Evolutionary conservation across 2,113 vertebrate genomes (phyloP).

Genomic region (Ibidorhyncha struthersii): DNA sequence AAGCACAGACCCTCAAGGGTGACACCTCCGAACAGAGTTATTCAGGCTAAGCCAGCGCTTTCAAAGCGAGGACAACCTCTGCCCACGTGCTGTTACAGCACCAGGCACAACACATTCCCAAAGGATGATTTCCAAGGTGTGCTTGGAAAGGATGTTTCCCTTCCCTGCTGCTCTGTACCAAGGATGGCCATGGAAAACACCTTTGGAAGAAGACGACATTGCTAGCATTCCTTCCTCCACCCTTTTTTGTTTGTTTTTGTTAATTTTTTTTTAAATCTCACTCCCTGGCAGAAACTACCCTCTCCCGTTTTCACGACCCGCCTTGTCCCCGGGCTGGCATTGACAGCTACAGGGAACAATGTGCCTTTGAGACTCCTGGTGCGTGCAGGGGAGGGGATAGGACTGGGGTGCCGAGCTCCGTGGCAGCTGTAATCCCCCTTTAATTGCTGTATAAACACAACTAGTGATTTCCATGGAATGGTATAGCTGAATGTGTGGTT

Average conservation of each 20-base stretch:
- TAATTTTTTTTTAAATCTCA: not conserved
- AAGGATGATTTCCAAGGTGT: not conserved
- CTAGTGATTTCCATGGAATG: slow-evolving; percentile 37
- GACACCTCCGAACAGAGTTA: not conserved
- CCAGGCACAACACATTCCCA: not conserved
- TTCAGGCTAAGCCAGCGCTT: fast-evolving
- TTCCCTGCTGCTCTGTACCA: not conserved
- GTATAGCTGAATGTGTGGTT: not conserved
- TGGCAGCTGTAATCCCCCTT: slow-evolving; percentile 65
- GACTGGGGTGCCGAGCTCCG: slow-evolving; percentile 35
- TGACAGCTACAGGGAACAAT: slow-evolving; percentile 41
- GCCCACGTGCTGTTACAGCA: not conserved
- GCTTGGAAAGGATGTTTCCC: fast-evolving
- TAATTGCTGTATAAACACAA: slow-evolving; percentile 72
- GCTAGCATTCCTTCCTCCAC: not conserved
- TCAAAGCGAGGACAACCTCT: not conserved
- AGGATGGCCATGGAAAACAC: not conserved
- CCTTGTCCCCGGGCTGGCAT: slow-evolving; percentile 13
- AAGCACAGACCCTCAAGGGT: not conserved
- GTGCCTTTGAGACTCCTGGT: slow-evolving; percentile 48
- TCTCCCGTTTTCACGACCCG: not conserved
- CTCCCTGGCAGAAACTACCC: slow-evolving; percentile 1
- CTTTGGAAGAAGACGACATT: not conserved
- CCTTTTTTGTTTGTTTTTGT: not conserved
- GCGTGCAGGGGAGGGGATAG: slow-evolving; percentile 14